Evolutionary conservation across 2,888 invertebrate species (phyloP).

Genomic region (Pilophorus perplexus): DNA sequence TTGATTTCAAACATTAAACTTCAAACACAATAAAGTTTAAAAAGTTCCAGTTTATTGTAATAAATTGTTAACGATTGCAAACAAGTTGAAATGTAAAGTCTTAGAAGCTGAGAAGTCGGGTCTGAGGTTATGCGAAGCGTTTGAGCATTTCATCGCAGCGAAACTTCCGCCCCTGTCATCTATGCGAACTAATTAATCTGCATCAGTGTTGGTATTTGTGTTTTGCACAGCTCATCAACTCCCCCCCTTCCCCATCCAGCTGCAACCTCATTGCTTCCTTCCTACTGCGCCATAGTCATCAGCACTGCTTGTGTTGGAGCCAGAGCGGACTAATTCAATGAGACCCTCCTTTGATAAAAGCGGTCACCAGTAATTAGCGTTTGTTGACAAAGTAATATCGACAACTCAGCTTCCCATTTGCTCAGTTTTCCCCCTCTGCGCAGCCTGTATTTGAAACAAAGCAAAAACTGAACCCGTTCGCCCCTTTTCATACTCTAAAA

Average conservation of each 20-base stretch:
- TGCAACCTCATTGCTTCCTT: background rate
- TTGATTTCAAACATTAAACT: no score
- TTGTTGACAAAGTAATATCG: slow-evolving; percentile 5
- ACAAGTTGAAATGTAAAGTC: no score
- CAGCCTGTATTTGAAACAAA: no score
- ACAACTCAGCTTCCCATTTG: background rate
- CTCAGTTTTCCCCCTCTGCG: no score
- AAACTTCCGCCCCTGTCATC: background rate
- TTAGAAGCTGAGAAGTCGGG: no score
- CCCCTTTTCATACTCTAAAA: no score
- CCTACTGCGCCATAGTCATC: slow-evolving; percentile 1
- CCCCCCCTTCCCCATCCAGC: background rate
- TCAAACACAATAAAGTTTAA: no score
- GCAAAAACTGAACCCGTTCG: no score
- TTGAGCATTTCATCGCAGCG: no score
- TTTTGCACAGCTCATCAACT: slow-evolving; percentile 13
- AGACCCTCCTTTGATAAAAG: background rate
- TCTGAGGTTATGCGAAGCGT: no score
- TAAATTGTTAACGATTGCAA: no score
- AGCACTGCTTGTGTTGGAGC: background rate
- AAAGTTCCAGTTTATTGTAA: no score
- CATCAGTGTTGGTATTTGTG: slow-evolving; percentile 18
- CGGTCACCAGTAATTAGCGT: background rate
- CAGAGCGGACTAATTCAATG: slow-evolving; percentile 3
- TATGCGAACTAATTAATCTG: slow-evolving; percentile 15